Conservation (phyloP, 2,888 invertebrate genomes). For the Argyresthia goedartella region DNA sequence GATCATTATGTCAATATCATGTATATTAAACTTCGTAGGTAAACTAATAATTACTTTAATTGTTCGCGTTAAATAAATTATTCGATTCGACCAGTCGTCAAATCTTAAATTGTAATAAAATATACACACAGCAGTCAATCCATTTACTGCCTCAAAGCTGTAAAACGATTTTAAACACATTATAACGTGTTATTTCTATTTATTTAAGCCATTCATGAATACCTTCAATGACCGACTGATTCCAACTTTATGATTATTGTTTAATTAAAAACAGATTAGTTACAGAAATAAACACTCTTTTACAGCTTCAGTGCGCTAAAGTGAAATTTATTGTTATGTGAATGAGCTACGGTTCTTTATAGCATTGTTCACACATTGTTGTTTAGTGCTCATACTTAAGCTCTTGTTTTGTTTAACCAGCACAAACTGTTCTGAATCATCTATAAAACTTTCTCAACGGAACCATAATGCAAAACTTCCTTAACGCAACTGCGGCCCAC, state of each 20-base stretch:
- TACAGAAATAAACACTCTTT: conserved; percentile 24
- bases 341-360: neutral
- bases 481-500: too few species aligned
- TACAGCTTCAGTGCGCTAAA: conserved; percentile 1
- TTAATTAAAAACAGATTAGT: conserved; percentile 53
- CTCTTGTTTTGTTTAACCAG: too few species aligned
- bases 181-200: conserved; percentile 67
- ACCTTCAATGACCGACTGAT: conserved; percentile 55
- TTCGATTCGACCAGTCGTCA: conserved; percentile 62
- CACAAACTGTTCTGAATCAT: too few species aligned
- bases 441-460: too few species aligned
- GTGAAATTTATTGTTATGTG: conserved; percentile 3
- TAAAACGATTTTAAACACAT: conserved; percentile 67
- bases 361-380: too few species aligned
- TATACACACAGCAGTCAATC: conserved; percentile 66
- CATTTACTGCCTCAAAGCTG: conserved; percentile 68
- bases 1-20: too few species aligned
- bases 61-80: conserved; percentile 52
- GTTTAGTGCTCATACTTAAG: too few species aligned
- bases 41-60: neutral
- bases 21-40: neutral
- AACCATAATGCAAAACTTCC: too few species aligned
- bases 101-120: conserved; percentile 70
- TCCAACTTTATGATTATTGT: conserved; percentile 55
- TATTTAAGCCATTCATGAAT: conserved; percentile 56